Conservation (phyloP, 2,888 invertebrate genomes). For the Netelia inedita region DNA sequence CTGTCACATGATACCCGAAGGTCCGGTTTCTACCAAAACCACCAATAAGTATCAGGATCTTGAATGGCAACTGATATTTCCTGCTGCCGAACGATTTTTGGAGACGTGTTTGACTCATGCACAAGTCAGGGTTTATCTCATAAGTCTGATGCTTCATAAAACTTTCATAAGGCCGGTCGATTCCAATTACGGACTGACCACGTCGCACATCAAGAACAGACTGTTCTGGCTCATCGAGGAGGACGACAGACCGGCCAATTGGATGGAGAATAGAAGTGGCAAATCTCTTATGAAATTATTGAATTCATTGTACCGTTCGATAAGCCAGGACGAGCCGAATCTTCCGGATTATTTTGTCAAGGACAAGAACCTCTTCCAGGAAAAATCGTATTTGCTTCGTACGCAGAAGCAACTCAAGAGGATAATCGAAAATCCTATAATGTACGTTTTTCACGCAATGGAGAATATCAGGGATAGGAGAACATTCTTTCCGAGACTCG, state of each 20-base stretch:
- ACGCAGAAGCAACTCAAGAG: slow-evolving; percentile 90
- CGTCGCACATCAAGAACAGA: slow-evolving; percentile 90
- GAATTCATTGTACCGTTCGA: slow-evolving; percentile 87
- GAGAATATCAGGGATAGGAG: slow-evolving; percentile 89
- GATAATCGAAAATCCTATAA: slow-evolving; percentile 90
- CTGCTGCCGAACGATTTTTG: slow-evolving; percentile 91
- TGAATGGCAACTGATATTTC: slow-evolving; percentile 93
- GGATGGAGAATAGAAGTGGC: slow-evolving; percentile 92
- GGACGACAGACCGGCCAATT: slow-evolving; percentile 88
- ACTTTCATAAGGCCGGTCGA: slow-evolving; percentile 90
- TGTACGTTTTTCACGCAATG: slow-evolving; percentile 90
- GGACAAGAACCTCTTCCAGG: slow-evolving; percentile 90
- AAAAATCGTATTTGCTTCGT: slow-evolving; percentile 87
- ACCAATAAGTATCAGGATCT: slow-evolving; percentile 88
- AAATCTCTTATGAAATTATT: slow-evolving; percentile 89
- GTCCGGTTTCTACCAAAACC: slow-evolving; percentile 85
- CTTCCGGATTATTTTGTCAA: slow-evolving; percentile 91
- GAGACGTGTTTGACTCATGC: slow-evolving; percentile 90
- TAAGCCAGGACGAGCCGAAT: slow-evolving; percentile 86
- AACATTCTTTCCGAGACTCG: slow-evolving; percentile 89
- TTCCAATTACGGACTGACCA: slow-evolving; percentile 88
- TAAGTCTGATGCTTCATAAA: slow-evolving; percentile 90
- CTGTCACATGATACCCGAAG: slow-evolving; percentile 90
- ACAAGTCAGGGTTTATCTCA: slow-evolving; percentile 90
- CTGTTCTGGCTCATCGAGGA: slow-evolving; percentile 92